Evolutionary conservation across 2,888 invertebrate species (phyloP), one percentile per base, ranked within the genome.

Genomic region (Spatulosminthurus flaviceps): DNA sequence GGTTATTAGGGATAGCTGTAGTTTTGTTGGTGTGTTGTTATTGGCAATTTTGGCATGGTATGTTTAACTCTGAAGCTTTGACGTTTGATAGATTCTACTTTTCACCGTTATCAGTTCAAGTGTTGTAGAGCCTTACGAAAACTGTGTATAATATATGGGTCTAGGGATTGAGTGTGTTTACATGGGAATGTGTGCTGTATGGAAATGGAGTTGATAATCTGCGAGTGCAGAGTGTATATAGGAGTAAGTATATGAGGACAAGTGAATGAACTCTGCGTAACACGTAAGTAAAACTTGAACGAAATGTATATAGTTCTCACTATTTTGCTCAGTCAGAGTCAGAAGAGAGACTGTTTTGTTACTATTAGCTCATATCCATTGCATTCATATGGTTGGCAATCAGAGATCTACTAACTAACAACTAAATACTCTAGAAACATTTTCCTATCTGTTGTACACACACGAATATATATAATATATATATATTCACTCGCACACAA

Each of bases 221-320:
- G 19, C 60, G 19, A 60, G 19, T 60, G 60, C 16, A 43, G 19
- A 9, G 19, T 60, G 60, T 60, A 4, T 60, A 2, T 60, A 34
- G 34, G 34, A 34, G 9, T 34, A 26, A n/a, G n/a, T 64, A 24
- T 64, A 64, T 64, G 64, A 64, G 64, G 64, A 64, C 64, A 64
- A 64, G 64, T 64, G 64, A 64, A 64, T 64, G 64, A 64, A 64
- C 64, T 64, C 64, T 64, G 64, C 22, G 64, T 22, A 61, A n/a
- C n/a, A 64, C 26, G 64, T 64, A 64, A 64, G 24, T n/a, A n/a
- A n/a, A n/a, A n/a, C n/a, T n/a, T 64, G 64, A 9, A 64, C 24
- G 22, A 64, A 64, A 64, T 64, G 64, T 64, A n/a, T n/a, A n/a
- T n/a, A 64, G 64, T 64, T 64, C 64, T 64, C 24, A 24, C 64